These are phyloP conservation scores for Platycheirus albimanus DNA, from an alignment of 2,888 invertebrate species.

Conservation along the genomic window DNA sequence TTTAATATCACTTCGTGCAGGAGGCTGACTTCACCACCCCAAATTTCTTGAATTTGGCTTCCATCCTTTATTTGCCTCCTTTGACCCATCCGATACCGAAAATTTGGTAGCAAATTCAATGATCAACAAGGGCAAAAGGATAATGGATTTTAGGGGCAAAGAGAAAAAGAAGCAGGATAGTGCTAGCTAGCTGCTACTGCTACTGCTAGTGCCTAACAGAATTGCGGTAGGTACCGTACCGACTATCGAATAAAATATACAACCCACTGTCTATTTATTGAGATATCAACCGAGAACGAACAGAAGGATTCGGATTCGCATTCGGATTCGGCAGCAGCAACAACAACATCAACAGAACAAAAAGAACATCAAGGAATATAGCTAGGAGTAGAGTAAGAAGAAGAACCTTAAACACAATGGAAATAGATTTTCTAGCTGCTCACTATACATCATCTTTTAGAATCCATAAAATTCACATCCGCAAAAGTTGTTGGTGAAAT, in stretches of 20 bases:
- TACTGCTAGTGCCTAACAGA: constrained; percentile 49
- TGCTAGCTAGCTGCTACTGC: too few species aligned
- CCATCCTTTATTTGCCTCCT: not conserved
- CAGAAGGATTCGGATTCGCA: constrained; percentile 46
- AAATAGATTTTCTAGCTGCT: constrained; percentile 15
- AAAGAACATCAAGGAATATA: too few species aligned
- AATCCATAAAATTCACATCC: constrained; percentile 54
- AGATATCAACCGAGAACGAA: constrained; percentile 47
- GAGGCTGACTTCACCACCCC: constrained; percentile 20
- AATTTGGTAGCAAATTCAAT: constrained; percentile 57
- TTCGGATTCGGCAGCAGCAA: too few species aligned
- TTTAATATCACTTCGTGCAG: constrained; percentile 64
- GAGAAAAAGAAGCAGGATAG: not conserved
- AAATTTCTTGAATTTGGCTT: not conserved
- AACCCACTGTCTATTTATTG: constrained; percentile 52
- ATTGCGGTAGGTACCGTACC: constrained; percentile 58
- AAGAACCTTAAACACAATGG: constrained; percentile 47
- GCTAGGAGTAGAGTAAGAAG: too few species aligned
- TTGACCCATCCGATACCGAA: constrained; percentile 1
- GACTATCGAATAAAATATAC: constrained; percentile 57
- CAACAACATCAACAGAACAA: too few species aligned
- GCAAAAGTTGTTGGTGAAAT: constrained; percentile 43
- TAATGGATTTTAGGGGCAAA: constrained; percentile 39
- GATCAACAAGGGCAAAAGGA: constrained; percentile 53
- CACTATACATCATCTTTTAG: constrained; percentile 61